These are phyloP conservation scores for Mungos mungo DNA, from an alignment of 2,113 vertebrate genomes.

Conservation along the genomic window DNA sequence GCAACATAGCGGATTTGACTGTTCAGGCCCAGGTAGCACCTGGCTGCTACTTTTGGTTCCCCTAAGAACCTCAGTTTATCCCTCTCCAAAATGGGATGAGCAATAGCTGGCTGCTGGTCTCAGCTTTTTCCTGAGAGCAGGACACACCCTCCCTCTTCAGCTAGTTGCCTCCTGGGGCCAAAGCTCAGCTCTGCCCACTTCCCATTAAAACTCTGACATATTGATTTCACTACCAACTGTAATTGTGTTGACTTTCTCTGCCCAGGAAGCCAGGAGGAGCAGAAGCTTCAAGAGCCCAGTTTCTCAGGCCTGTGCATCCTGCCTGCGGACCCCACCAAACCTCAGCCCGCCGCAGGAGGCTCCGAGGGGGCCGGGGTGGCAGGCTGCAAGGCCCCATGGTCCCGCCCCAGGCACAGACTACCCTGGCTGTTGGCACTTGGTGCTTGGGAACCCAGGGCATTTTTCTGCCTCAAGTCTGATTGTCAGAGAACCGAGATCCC, in stretches of 20 bases:
- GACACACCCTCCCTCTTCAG: background rate
- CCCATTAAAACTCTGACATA: conserved; percentile 41
- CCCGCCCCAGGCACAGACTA: background rate
- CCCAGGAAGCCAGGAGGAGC: conserved; percentile 35
- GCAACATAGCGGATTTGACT: background rate
- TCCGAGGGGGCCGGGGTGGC: background rate
- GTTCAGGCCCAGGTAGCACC: background rate
- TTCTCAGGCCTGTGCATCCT: conserved; percentile 9
- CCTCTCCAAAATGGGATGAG: background rate
- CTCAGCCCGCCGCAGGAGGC: background rate
- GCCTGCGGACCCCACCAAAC: background rate
- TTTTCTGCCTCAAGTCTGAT: background rate
- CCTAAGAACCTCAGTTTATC: background rate
- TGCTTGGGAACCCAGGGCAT: background rate
- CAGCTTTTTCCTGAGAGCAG: background rate
- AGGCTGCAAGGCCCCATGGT: background rate
- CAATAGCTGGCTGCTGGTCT: background rate
- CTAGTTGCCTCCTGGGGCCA: conserved; percentile 4
- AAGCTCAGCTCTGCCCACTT: background rate
- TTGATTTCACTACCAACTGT: conserved; percentile 48
- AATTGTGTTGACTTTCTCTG: conserved; percentile 46
- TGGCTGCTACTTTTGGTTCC: background rate
- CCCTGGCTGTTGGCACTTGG: background rate
- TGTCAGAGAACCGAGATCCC: background rate
- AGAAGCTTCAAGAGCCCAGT: background rate